These are phyloP conservation scores for Astyanax mexicanus DNA, from an alignment of 2,797 vertebrate genomes.

Conservation along the genomic window DNA sequence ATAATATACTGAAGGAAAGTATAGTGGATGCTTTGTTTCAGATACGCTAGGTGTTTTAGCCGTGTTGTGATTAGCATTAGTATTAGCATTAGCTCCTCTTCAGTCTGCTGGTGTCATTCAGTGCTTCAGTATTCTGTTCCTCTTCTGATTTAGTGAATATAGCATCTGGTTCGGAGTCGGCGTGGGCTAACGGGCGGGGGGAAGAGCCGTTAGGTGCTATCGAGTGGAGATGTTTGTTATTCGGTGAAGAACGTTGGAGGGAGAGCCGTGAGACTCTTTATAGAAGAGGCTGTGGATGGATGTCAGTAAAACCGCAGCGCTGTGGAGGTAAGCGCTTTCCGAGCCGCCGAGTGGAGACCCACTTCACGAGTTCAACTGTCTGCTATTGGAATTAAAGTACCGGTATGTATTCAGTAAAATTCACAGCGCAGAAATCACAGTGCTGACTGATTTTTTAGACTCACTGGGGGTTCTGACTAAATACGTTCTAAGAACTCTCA, in stretches of 20 bases:
- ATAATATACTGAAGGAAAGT: no score
- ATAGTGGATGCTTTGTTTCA: no score
- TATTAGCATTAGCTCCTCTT: no score
- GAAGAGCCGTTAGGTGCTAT: neutral
- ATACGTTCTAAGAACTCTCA: no score
- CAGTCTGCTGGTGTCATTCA: neutral
- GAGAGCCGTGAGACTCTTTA: neutral
- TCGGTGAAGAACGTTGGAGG: neutral
- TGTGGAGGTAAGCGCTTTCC: no score
- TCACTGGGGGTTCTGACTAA: no score
- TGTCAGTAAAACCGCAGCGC: neutral
- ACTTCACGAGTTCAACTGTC: neutral
- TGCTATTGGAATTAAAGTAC: no score
- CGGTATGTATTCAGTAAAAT: no score
- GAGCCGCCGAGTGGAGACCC: neutral
- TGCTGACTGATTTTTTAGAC: no score
- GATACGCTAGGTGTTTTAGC: neutral
- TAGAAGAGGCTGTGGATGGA: neutral
- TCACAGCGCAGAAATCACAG: no score
- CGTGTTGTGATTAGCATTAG: no score
- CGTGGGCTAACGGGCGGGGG: neutral
- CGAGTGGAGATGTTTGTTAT: conserved; percentile 16
- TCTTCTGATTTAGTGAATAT: neutral
- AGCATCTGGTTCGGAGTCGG: neutral
- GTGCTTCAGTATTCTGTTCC: neutral